These are phyloP conservation scores for Mionectes olivaceus DNA, from an alignment of 2,797 vertebrate species.

Conservation along the genomic window DNA sequence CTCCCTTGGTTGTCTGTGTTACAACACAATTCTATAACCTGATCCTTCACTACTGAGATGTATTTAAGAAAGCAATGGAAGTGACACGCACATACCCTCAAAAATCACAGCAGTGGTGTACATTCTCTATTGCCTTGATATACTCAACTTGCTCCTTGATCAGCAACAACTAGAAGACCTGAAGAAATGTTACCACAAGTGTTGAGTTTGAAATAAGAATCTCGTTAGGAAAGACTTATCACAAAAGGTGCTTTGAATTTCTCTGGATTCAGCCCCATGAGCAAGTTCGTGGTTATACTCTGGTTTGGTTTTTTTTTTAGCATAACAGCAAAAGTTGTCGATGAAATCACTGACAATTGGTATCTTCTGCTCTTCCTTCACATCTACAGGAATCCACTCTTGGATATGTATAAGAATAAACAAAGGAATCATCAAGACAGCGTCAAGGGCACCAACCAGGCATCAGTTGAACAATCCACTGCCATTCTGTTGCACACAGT, in stretches of 20 bases:
- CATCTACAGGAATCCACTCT: rapidly evolving
- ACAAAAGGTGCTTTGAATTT: neutral
- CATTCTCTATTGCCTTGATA: neutral
- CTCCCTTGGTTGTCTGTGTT: too few species aligned
- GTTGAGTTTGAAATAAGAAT: neutral
- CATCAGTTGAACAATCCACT: neutral
- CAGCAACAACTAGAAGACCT: neutral
- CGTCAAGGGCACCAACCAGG: neutral
- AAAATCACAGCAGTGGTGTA: neutral
- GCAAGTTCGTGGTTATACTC: neutral
- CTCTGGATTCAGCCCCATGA: neutral
- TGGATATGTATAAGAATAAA: neutral
- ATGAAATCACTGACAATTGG: neutral
- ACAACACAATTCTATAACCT: neutral
- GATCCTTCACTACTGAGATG: neutral
- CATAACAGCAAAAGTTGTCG: neutral
- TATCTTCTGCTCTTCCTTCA: neutral
- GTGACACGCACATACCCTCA: neutral
- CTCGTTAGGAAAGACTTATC: neutral
- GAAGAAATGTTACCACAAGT: neutral
- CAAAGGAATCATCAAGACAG: neutral
- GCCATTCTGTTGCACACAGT: neutral
- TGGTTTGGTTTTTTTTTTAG: neutral
- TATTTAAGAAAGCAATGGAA: neutral
- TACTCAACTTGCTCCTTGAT: neutral